Evolutionary conservation across 2,888 invertebrate genomes (phyloP).

Genomic region (Scaptomyza tumidula): DNA sequence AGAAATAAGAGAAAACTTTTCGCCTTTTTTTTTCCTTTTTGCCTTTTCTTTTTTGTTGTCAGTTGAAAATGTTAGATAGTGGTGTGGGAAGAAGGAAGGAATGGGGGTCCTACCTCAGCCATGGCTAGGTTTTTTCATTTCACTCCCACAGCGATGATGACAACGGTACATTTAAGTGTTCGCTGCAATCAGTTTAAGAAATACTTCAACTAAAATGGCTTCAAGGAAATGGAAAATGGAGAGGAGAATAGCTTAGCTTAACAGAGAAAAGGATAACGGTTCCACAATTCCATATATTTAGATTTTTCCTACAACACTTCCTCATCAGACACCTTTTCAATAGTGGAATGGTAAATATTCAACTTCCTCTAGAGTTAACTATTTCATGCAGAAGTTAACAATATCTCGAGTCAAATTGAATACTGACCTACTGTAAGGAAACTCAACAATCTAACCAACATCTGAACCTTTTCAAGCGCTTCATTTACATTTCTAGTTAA

Average conservation of each 20-base stretch:
- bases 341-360: not conserved
- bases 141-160: slow-evolving; percentile 29
- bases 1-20: slow-evolving; percentile 48
- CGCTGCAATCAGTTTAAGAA: slow-evolving; percentile 42
- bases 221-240: slow-evolving; percentile 25
- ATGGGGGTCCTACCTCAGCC: not conserved
- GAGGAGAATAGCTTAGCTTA: no score
- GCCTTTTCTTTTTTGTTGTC: slow-evolving; percentile 43
- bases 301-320: not conserved
- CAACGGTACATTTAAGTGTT: slow-evolving; percentile 26
- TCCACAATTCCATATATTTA: not conserved
- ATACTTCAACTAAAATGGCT: slow-evolving; percentile 47
- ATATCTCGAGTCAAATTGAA: not conserved
- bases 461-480: slow-evolving; percentile 19
- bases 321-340: not conserved
- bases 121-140: slow-evolving; percentile 42
- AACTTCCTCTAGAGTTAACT: no score
- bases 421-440: slow-evolving; percentile 15
- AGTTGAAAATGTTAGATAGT: slow-evolving; percentile 10
- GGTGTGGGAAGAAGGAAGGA: not conserved
- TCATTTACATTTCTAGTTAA: slow-evolving; percentile 62
- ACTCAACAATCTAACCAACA: slow-evolving; percentile 8
- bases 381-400: not conserved
- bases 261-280: not conserved
- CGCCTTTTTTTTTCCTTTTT: slow-evolving; percentile 43